Percentiles rank a stretch among this genome's conserved stretches.
phyloP scores from a whole-genome alignment of 2,797 vertebrate species.

The Hirundo rustica region DNA sequence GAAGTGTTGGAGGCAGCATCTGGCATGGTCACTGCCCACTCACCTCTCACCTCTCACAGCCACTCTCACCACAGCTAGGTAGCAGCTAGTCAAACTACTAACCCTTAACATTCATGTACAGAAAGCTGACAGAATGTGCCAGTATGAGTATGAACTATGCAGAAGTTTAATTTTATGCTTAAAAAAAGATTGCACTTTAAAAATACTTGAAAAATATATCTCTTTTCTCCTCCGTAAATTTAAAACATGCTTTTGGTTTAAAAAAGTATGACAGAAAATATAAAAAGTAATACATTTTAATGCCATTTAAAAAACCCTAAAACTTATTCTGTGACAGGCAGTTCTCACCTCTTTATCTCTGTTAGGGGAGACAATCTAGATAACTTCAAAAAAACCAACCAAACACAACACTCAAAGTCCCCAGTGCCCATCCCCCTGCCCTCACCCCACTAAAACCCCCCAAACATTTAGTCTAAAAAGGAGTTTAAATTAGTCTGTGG shows the following conservation, averaged over 20 bases:
- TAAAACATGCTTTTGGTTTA: not conserved
- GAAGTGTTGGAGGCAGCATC: not conserved
- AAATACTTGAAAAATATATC: not conserved
- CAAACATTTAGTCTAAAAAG: not conserved
- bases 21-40: not conserved
- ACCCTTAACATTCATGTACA: not conserved
- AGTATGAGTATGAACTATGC: not conserved
- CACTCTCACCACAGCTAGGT: not conserved
- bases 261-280: not conserved
- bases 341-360: not conserved
- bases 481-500: not conserved
- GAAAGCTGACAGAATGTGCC: not conserved
- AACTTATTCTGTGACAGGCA: not conserved
- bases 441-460: not conserved
- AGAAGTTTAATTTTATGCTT: not conserved
- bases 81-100: not conserved
- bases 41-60: not conserved
- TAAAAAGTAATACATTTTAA: not conserved
- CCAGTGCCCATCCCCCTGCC: not conserved
- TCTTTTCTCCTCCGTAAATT: not conserved
- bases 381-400: not conserved
- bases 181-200: not conserved
- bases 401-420: not conserved
- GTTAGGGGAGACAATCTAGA: not conserved
- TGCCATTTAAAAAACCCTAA: not conserved